Conservation (phyloP, 2,888 invertebrate genomes). For the Polydesmus complanatus region DNA sequence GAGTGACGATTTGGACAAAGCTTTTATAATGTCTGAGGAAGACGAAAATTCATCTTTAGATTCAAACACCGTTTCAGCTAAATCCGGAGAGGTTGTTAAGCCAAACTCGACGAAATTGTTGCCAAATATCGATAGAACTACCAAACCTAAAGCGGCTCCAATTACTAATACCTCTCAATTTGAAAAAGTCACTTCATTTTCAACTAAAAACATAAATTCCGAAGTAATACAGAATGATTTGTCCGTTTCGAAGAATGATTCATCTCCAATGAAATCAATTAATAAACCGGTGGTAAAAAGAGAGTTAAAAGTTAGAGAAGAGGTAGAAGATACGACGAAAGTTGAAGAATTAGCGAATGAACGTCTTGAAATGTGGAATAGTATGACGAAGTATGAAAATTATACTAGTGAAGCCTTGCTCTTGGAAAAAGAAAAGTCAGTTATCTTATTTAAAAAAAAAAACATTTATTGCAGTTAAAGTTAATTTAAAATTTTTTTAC, state of each 20-base stretch:
- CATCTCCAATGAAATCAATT: background rate
- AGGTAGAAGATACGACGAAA: no score
- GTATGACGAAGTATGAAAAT: background rate
- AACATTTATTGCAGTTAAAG: background rate
- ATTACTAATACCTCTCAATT: background rate
- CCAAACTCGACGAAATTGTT: background rate
- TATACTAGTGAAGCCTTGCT: background rate
- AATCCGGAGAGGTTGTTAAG: background rate
- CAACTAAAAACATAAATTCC: background rate
- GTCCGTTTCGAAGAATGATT: background rate
- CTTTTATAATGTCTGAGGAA: constrained; percentile 1
- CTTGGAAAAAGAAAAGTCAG: constrained; percentile 3
- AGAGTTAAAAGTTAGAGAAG: background rate
- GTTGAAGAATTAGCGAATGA: background rate
- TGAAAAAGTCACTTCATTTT: background rate
- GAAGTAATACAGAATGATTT: background rate
- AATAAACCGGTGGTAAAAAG: background rate
- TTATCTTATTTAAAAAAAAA: background rate
- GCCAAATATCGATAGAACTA: background rate
- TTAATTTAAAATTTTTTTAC: background rate
- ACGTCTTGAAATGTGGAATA: background rate
- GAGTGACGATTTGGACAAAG: constrained; percentile 4
- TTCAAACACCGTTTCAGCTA: background rate
- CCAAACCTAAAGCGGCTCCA: background rate
- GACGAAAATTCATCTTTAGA: background rate